Base-by-base conservation (phyloP, 2,888 invertebrate genomes). In the Netelia inedita region DNA sequence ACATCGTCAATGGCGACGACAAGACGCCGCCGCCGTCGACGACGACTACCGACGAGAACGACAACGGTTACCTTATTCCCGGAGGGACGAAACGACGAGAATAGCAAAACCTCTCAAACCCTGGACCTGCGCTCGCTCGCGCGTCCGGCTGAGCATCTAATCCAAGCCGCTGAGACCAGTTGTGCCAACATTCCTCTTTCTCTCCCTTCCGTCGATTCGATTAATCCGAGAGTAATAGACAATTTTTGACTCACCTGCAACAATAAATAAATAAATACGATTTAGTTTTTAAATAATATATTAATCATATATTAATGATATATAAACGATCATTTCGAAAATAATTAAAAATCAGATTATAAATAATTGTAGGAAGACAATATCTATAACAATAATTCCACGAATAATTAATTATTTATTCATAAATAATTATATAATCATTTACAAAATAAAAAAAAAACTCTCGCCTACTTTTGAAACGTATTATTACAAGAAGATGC, bases 211-310 rank as follows among this genome's bases (percentile, higher is more conserved):
- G 57, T 63, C 57, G 79, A 82, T 75, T 79, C 59, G 65, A 85
- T 82, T 85, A 66, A 53, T 41, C 43, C 71, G 53, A 65, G 35
- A 43, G 57, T 66, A 81, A 78, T 83, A 23, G 53, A 65, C 43
- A 19, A 19, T 71, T 78, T 63, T 23, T 75, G 76, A 35, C 85
- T 86, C 86, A 87, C 86, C 86, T 85, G 87, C 23, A 85, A 87
- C 83, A 82, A 66, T 79, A 79, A 83, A 82, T 61, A 71, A 85
- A 71, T 74, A 0, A 5, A 16, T 55, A 53, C 23, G 55, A 19
- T 69, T 68, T 53, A 35, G 35, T 35, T 35, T 35, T 35, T 35
- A 6, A 35, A 35, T 6, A 35, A 35, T n/a, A n/a, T n/a, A n/a
- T n/a, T n/a, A n/a, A n/a, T n/a, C n/a, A n/a, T n/a, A n/a, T n/a